Conservation (phyloP, 1,140 invertebrate species). For the Choristoneura fumiferana region DNA sequence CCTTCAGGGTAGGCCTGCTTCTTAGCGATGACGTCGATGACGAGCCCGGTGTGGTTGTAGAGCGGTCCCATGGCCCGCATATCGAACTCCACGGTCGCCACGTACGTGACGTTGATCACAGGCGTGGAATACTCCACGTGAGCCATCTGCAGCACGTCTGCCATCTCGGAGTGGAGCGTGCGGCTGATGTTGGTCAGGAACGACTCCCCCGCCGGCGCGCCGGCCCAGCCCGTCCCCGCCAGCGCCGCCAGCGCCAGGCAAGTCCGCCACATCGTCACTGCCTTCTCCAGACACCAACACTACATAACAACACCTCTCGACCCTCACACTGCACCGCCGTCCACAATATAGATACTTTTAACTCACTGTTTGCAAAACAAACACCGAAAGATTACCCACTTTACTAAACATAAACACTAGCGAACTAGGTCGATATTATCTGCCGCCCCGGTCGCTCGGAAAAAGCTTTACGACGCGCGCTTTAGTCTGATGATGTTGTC, state of each 20-base stretch:
- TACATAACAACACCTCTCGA: slow-evolving; percentile 35
- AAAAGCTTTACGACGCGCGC: neutral
- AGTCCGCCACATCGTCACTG: slow-evolving; percentile 37
- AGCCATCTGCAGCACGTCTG: slow-evolving; percentile 53
- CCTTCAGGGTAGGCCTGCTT: slow-evolving; percentile 74
- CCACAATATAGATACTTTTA: slow-evolving; percentile 1
- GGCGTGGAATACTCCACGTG: slow-evolving; percentile 66
- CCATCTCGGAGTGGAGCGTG: slow-evolving; percentile 49
- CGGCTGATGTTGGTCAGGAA: slow-evolving; percentile 44
- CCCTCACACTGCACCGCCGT: slow-evolving; percentile 17
- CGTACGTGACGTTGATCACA: slow-evolving; percentile 76
- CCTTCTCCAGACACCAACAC: slow-evolving; percentile 26
- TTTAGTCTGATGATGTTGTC: neutral
- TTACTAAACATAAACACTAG: slow-evolving; percentile 51
- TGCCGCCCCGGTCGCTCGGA: neutral
- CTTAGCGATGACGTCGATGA: slow-evolving; percentile 79
- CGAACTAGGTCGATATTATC: slow-evolving; percentile 37
- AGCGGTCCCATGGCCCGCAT: slow-evolving; percentile 84
- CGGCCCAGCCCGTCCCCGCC: slow-evolving; percentile 28
- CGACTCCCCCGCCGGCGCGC: slow-evolving; percentile 43
- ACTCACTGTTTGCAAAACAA: slow-evolving; percentile 63
- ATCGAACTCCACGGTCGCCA: slow-evolving; percentile 80
- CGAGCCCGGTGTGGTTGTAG: slow-evolving; percentile 82
- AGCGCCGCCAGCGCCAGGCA: slow-evolving; percentile 35
- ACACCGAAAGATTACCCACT: slow-evolving; percentile 52